Conservation (phyloP, 2,888 invertebrate genomes). For the Salticus scenicus region DNA sequence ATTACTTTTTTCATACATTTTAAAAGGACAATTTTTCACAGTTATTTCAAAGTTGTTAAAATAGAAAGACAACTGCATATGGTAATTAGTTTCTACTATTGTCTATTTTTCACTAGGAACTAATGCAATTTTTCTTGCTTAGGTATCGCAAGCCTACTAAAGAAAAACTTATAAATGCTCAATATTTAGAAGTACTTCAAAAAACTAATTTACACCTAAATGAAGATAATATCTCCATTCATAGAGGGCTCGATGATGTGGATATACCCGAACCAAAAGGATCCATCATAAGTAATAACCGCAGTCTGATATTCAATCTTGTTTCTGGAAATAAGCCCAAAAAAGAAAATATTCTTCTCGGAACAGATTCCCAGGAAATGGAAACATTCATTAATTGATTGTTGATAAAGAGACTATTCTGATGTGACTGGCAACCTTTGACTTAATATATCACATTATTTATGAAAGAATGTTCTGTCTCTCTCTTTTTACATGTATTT, state of each 20-base stretch:
- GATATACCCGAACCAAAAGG: conserved; percentile 71
- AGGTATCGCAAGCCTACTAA: conserved; percentile 85
- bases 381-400: conserved; percentile 53
- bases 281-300: conserved; percentile 70
- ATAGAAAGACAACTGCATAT: too few species aligned
- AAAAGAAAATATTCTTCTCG: conserved; percentile 38
- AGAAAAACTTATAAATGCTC: conserved; percentile 83
- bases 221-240: conserved; percentile 84
- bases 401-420: too few species aligned
- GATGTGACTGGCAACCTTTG: too few species aligned
- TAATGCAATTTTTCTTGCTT: too few species aligned
- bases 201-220: conserved; percentile 76
- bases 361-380: conserved; percentile 56
- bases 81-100: too few species aligned
- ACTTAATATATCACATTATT: too few species aligned
- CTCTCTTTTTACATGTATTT: too few species aligned
- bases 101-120: too few species aligned
- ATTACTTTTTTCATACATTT: too few species aligned
- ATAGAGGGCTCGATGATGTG: conserved; percentile 86
- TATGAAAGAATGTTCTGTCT: too few species aligned
- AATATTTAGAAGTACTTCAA: conserved; percentile 81
- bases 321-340: conserved; percentile 36
- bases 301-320: conserved; percentile 64
- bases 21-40: too few species aligned
- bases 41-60: too few species aligned